phyloP scores from a whole-genome alignment of 2,113 vertebrate species.

The Onychostoma macrolepis region DNA sequence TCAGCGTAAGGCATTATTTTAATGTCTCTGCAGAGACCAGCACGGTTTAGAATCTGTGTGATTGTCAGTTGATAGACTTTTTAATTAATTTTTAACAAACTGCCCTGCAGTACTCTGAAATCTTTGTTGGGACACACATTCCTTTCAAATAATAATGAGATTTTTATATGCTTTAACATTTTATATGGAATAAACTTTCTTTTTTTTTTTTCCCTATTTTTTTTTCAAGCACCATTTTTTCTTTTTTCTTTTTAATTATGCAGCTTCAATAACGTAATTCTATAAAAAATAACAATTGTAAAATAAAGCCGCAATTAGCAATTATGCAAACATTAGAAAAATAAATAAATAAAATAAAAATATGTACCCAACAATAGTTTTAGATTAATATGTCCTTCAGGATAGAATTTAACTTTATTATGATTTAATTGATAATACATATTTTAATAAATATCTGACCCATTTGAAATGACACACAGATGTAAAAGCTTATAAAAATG shows the following conservation, averaged over 20 bases:
- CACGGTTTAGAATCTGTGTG: constrained; percentile 39
- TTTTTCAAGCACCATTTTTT: too few relatives aligned
- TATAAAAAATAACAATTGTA: too few relatives aligned
- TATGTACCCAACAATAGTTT: too few relatives aligned
- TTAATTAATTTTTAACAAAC: constrained; percentile 17
- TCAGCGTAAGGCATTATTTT: constrained; percentile 35
- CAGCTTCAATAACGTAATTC: too few relatives aligned
- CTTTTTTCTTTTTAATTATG: too few relatives aligned
- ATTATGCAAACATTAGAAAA: too few relatives aligned
- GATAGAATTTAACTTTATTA: not conserved
- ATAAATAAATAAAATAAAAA: too few relatives aligned
- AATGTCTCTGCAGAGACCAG: constrained; percentile 20
- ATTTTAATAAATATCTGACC: not conserved
- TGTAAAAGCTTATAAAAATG: not conserved
- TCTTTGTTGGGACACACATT: not conserved
- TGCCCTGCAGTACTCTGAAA: not conserved
- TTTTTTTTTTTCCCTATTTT: too few relatives aligned
- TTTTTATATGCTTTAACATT: not conserved
- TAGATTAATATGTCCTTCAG: not conserved
- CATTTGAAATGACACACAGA: not conserved
- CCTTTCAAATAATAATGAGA: too few relatives aligned
- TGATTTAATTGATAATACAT: not conserved
- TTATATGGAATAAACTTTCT: not conserved
- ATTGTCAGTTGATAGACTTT: constrained; percentile 18
- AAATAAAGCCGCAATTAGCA: too few relatives aligned